Conservation (phyloP, 92 coral and sea anemone species). For the Umimayanthus chanpuru region DNA sequence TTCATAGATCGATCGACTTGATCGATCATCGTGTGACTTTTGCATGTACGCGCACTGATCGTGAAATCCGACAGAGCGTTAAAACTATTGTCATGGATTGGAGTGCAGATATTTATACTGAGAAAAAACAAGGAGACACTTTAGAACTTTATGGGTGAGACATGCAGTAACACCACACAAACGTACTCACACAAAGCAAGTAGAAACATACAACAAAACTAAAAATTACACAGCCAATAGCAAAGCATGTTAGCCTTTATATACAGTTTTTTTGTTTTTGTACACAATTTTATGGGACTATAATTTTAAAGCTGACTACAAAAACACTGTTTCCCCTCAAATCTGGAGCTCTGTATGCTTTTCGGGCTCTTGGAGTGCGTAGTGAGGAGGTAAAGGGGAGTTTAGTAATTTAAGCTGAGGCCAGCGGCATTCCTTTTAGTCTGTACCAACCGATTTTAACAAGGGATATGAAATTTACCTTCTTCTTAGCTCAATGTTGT, state of each 20-base stretch:
- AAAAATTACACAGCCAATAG: background rate
- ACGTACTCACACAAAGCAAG: background rate
- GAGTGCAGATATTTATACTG: background rate
- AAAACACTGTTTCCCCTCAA: background rate
- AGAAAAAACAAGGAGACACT: background rate
- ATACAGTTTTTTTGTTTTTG: background rate
- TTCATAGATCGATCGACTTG: no score
- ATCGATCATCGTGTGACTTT: background rate
- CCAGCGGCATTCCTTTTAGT: no score
- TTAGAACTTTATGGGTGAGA: background rate
- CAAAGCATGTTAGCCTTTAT: background rate
- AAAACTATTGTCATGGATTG: background rate
- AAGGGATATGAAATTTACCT: no score
- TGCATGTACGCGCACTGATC: background rate
- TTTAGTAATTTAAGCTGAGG: no score
- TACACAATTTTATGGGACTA: background rate
- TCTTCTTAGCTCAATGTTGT: no score
- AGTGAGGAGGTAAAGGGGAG: background rate
- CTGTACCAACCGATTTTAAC: no score
- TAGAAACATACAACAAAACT: no score
- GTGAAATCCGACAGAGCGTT: background rate
- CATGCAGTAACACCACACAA: background rate
- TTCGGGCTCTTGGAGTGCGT: background rate
- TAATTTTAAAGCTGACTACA: background rate
- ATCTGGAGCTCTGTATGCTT: background rate